Percentiles rank a stretch among this genome's conserved stretches.
Conservation (phyloP, 2,797 vertebrate genomes). For the Potorous gilbertii region DNA sequence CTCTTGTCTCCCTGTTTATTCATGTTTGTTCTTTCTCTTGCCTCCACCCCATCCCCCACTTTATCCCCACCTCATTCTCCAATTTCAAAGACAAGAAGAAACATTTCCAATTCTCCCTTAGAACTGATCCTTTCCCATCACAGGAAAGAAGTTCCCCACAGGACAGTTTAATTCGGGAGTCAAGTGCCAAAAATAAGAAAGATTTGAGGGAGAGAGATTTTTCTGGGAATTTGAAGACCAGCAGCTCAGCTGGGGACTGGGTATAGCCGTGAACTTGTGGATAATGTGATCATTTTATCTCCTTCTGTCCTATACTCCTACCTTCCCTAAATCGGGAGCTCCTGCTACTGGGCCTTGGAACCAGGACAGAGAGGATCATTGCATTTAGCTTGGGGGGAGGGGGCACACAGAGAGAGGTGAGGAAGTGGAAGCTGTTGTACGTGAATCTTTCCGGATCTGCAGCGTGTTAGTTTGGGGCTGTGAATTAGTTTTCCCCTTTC, state of each 20-base stretch:
- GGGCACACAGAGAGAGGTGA: not conserved
- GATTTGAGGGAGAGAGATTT: not conserved
- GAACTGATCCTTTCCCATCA: not conserved
- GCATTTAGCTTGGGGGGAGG: not conserved
- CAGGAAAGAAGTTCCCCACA: not conserved
- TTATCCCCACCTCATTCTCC: constrained; percentile 22
- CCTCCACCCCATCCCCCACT: not conserved
- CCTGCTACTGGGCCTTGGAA: not conserved
- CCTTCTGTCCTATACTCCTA: not conserved
- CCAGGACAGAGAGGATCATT: not conserved
- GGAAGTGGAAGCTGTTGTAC: not conserved
- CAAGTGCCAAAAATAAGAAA: constrained; percentile 25
- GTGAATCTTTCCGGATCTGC: not conserved
- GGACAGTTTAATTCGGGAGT: not conserved
- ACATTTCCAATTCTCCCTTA: constrained; percentile 4
- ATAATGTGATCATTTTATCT: not conserved
- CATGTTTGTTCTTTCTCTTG: not conserved
- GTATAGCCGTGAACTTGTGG: constrained; percentile 56
- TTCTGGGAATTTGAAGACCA: not conserved
- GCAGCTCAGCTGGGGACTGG: not conserved
- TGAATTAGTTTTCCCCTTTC: constrained; percentile 44
- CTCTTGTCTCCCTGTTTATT: not conserved
- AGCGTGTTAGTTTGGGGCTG: not conserved
- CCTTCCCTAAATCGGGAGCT: not conserved
- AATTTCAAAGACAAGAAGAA: constrained; percentile 33